These are phyloP conservation scores for Stercorarius parasiticus DNA, from an alignment of 2,113 vertebrate species.

Conservation along the genomic window DNA sequence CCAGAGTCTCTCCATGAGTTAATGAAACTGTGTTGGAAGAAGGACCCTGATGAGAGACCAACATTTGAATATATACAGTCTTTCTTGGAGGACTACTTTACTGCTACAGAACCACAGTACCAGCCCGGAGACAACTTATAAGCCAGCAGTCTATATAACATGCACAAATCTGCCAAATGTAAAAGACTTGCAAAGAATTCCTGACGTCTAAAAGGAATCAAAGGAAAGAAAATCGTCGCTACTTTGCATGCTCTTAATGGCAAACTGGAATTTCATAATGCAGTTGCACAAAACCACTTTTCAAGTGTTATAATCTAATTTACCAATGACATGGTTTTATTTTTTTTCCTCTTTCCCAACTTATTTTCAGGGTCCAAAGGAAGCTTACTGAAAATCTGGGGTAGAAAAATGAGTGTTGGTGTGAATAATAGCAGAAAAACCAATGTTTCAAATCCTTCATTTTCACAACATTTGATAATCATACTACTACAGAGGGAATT, in stretches of 20 bases:
- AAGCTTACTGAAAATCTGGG: conserved; percentile 29
- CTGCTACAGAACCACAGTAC: conserved; percentile 96
- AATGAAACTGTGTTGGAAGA: conserved; percentile 97
- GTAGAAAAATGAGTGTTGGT: conserved; percentile 40
- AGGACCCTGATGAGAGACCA: conserved; percentile 94
- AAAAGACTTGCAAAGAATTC: conserved; percentile 71
- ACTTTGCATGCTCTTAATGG: conserved; percentile 77
- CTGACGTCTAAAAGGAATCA: conserved; percentile 65
- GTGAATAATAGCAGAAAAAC: conserved; percentile 12
- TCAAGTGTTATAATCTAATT: conserved; percentile 73
- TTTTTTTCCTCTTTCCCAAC: conserved; percentile 38
- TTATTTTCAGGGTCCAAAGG: conserved; percentile 76
- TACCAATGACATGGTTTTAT: conserved; percentile 70
- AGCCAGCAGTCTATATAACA: conserved; percentile 65
- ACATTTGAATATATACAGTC: conserved; percentile 97
- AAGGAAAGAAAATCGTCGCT: conserved; percentile 71
- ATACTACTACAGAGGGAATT: conserved; percentile 13
- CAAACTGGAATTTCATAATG: conserved; percentile 80
- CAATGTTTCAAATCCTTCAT: conserved; percentile 43
- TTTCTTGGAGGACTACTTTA: conserved; percentile 97
- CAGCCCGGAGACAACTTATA: conserved; percentile 97
- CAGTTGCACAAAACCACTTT: conserved; percentile 84
- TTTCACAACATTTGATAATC: conserved; percentile 11
- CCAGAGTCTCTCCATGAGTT: conserved; percentile 94
- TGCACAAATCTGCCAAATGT: conserved; percentile 77